phyloP scores from a whole-genome alignment of 2,888 invertebrate genomes.

The Scaptomyza flava region DNA sequence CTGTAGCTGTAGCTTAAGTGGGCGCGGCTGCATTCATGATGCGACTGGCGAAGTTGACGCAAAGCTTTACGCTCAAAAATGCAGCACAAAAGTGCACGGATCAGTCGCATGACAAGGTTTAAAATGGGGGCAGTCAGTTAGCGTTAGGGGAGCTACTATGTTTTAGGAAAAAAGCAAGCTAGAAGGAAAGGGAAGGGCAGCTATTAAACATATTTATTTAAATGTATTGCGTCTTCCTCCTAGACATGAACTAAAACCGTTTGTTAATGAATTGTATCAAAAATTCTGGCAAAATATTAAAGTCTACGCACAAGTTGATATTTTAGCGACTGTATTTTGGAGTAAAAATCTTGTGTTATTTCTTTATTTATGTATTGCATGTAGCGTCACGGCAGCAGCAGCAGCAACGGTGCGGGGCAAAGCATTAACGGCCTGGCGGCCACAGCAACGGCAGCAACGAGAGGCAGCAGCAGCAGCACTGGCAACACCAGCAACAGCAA shows the following conservation, averaged over 20 bases:
- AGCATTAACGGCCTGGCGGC: slow-evolving; percentile 54
- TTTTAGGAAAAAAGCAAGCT: slow-evolving; percentile 7
- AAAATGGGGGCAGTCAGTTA: slow-evolving; percentile 9
- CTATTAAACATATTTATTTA: not conserved
- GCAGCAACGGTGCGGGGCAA: slow-evolving; percentile 42
- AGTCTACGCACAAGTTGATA: too few species aligned
- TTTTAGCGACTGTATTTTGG: not conserved
- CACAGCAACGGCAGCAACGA: slow-evolving; percentile 63
- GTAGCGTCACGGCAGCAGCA: slow-evolving; percentile 78
- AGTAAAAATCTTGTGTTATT: not conserved
- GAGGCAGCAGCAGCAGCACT: slow-evolving; percentile 60
- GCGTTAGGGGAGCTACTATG: not conserved
- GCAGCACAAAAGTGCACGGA: slow-evolving; percentile 73
- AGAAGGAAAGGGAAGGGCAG: not conserved
- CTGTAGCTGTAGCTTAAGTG: slow-evolving; percentile 47
- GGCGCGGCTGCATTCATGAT: slow-evolving; percentile 68
- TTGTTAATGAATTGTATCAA: too few species aligned
- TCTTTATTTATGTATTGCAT: not conserved
- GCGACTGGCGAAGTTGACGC: slow-evolving; percentile 82
- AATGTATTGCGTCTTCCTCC: too few species aligned
- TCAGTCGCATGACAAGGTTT: slow-evolving; percentile 64
- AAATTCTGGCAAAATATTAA: too few species aligned
- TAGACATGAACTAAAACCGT: too few species aligned
- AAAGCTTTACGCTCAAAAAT: slow-evolving; percentile 81
- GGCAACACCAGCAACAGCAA: slow-evolving; percentile 37